Base-by-base conservation (phyloP, 2,888 invertebrate species). In the Dasypolia templi region DNA sequence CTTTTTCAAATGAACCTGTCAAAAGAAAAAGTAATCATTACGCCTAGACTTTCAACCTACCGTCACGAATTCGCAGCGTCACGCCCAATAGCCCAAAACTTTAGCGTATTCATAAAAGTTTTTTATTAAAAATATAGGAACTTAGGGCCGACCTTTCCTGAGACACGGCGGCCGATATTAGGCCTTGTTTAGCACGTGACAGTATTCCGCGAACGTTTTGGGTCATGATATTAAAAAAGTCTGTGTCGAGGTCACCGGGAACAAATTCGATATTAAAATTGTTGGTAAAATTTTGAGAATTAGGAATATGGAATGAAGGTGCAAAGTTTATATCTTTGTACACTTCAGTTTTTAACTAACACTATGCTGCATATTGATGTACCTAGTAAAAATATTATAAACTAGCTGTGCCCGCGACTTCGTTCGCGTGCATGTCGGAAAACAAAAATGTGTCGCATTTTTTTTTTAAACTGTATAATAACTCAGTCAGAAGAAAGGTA, bases 111-210 rank as follows among this genome's bases (percentile, higher is more conserved):
- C 83, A 85, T 82, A 69, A 90, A 93, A 92, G 86, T 82, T 92
- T 92, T 93, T 92, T 92, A 92, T 92, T 92, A 92, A 93, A 93
- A 92, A 89, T 83, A 88, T 82, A 84, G 81, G 82, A 84, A 76
- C 85, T 84, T 75, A 73, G 63, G 53, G 32, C 77, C 73, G 79
- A 64, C 79, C 88, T 82, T 85, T 89, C 61, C 71, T 64, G 66
- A 56, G 79, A 66, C 85, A 77, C 76, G 61, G 29, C 51, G 63
- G 59, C 67, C 72, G 70, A 81, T 88, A 87, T 87, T 78, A 85
- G 79, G 80, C 76, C 86, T 71, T 72, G 84, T 85, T 88, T 81
- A 88, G 78, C 86, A 93, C 93, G 93, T 93, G 93, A 93, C 91
- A 87, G 89, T 91, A 90, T 92, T 91, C 82, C 82, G 77, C 81